Evolutionary conservation across 2,113 vertebrate species (phyloP).

Genomic region (Pontoporia blainvillei): DNA sequence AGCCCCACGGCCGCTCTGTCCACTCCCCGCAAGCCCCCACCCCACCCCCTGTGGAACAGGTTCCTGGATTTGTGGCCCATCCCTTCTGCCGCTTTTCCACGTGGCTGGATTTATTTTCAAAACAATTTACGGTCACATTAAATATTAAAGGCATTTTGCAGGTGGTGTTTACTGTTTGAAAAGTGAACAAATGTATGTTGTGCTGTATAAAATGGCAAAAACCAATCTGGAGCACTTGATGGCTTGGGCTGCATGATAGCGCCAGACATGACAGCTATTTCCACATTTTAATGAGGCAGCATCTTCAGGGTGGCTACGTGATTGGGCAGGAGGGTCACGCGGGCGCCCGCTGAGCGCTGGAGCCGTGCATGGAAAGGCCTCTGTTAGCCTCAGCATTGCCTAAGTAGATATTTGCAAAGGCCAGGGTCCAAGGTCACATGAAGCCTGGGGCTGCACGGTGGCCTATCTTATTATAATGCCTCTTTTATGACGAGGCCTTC

Average conservation of each 20-base stretch:
- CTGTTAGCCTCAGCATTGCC: not conserved
- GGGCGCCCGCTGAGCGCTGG: fast-evolving
- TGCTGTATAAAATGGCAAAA: not conserved
- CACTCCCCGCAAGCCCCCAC: not conserved
- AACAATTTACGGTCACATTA: conserved; percentile 59
- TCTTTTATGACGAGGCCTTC: not conserved
- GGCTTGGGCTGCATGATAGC: not conserved
- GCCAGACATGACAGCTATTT: not conserved
- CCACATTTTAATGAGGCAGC: not conserved
- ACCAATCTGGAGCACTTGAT: conserved; percentile 7
- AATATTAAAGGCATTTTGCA: conserved; percentile 68
- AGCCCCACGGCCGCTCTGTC: not conserved
- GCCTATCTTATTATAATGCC: not conserved
- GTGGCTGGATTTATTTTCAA: conserved; percentile 58
- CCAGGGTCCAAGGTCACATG: not conserved
- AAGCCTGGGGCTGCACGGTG: too few species aligned
- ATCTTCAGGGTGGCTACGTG: not conserved
- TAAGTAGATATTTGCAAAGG: not conserved
- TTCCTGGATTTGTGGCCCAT: not conserved
- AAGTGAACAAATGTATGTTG: conserved; percentile 55
- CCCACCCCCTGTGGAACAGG: fast-evolving
- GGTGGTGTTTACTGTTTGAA: conserved; percentile 66
- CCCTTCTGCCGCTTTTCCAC: conserved; percentile 35
- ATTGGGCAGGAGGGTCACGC: not conserved
- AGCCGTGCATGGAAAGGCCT: not conserved